Evolutionary conservation across 2,888 invertebrate species (phyloP).

Genomic region (Petrolisthes manimaculis): DNA sequence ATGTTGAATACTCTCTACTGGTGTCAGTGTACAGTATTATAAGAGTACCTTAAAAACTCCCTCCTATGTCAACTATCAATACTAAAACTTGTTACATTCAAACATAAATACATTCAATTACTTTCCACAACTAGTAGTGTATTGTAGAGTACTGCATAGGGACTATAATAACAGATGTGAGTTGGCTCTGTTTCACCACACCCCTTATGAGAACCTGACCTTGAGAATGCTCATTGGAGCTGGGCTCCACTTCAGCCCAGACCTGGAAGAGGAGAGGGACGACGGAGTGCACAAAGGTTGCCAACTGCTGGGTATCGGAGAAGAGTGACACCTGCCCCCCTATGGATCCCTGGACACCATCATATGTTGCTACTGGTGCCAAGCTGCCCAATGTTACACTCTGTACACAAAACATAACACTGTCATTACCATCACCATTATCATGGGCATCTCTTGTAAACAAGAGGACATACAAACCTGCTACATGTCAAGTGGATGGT

Average conservation of each 20-base stretch:
- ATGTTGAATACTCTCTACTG: too few species aligned
- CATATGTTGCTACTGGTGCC: constrained; percentile 22
- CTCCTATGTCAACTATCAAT: too few species aligned
- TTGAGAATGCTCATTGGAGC: not conserved
- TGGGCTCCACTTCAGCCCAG: constrained; percentile 79
- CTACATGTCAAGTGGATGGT: not conserved
- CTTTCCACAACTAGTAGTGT: too few species aligned
- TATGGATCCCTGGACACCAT: not conserved
- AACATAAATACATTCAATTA: too few species aligned
- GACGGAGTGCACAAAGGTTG: constrained; percentile 77
- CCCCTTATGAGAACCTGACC: not conserved
- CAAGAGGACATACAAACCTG: not conserved
- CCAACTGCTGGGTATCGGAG: constrained; percentile 70
- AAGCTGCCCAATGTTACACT: constrained; percentile 44
- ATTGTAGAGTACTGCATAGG: too few species aligned
- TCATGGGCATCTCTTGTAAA: not conserved
- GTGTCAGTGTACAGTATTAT: too few species aligned
- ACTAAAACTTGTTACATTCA: too few species aligned
- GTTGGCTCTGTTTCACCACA: too few species aligned
- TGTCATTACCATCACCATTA: constrained; percentile 60
- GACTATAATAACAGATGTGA: too few species aligned
- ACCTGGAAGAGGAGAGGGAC: constrained; percentile 85
- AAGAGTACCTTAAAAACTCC: too few species aligned
- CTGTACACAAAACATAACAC: constrained; percentile 69
- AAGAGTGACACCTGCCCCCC: constrained; percentile 15